Conservation (phyloP, 2,888 invertebrate species). For the Acanthosoma haemorrhoidale region DNA sequence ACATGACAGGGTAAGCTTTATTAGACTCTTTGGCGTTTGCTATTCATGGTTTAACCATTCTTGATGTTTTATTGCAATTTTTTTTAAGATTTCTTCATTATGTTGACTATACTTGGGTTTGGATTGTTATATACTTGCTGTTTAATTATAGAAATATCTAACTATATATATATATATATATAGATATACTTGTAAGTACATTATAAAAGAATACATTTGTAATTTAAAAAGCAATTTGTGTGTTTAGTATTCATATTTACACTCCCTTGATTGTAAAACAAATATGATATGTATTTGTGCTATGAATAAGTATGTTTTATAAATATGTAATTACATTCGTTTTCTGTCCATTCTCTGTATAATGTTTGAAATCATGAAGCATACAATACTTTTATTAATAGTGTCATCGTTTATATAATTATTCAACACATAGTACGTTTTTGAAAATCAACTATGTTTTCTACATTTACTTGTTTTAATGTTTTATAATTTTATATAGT, state of each 20-base stretch:
- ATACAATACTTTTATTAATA: not conserved
- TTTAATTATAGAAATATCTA: too few species aligned
- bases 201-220: not conserved
- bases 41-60: too few species aligned
- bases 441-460: not conserved
- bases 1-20: not conserved
- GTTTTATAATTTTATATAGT: conserved; percentile 14
- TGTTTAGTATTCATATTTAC: not conserved
- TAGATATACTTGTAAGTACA: not conserved
- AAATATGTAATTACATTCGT: not conserved
- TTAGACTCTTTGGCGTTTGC: not conserved
- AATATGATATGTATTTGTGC: not conserved
- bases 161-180: too few species aligned
- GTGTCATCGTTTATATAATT: not conserved
- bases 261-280: not conserved
- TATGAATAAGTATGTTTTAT: not conserved
- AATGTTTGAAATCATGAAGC: not conserved
- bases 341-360: not conserved
- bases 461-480: not conserved
- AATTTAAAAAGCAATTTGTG: not conserved
- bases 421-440: not conserved
- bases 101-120: too few species aligned
- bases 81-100: too few species aligned
- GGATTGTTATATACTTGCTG: too few species aligned
- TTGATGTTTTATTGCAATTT: too few species aligned